Evolutionary conservation across 1,140 invertebrate species (phyloP).

Genomic region (Condylostylus longicornis): DNA sequence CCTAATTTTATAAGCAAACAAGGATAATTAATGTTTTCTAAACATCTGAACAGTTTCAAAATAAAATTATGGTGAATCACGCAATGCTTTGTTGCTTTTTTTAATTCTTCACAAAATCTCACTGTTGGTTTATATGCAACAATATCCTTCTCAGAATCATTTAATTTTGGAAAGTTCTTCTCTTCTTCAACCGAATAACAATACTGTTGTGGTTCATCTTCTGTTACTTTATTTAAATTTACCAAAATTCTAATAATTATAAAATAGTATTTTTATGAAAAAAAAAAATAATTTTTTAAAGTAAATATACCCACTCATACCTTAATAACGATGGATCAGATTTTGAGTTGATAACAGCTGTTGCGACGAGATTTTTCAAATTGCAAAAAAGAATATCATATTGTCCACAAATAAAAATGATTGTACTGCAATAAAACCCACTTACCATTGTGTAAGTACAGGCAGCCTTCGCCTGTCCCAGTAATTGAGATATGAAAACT

Average conservation of each 20-base stretch:
- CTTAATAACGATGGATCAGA: conserved; percentile 8
- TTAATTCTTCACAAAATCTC: too few relatives aligned
- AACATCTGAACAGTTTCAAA: too few relatives aligned
- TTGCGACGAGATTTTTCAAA: conserved; percentile 23
- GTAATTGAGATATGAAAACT: conserved; percentile 19
- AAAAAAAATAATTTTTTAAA: neutral
- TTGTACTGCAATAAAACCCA: conserved; percentile 20
- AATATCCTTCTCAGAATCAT: too few relatives aligned
- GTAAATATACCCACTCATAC: conserved; percentile 5
- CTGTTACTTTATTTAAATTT: conserved; percentile 11
- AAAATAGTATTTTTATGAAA: neutral
- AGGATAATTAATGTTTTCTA: too few relatives aligned
- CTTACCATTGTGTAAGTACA: conserved; percentile 20
- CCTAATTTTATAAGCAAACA: too few relatives aligned
- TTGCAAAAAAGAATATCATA: conserved; percentile 24
- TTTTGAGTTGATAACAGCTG: conserved; percentile 16
- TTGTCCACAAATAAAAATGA: conserved; percentile 24
- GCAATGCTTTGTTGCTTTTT: too few relatives aligned
- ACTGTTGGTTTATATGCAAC: too few relatives aligned
- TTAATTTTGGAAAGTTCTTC: conserved; percentile 8
- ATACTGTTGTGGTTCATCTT: conserved; percentile 18
- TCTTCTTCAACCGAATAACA: conserved; percentile 9
- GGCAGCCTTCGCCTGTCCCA: conserved; percentile 24
- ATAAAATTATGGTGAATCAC: too few relatives aligned
- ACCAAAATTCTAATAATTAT: conserved; percentile 4